A percentile compares a stretch with the other conserved stretches of the same genome.
phyloP scores from a whole-genome alignment of 2,888 invertebrate species.

The Epinotia brunnichana region DNA sequence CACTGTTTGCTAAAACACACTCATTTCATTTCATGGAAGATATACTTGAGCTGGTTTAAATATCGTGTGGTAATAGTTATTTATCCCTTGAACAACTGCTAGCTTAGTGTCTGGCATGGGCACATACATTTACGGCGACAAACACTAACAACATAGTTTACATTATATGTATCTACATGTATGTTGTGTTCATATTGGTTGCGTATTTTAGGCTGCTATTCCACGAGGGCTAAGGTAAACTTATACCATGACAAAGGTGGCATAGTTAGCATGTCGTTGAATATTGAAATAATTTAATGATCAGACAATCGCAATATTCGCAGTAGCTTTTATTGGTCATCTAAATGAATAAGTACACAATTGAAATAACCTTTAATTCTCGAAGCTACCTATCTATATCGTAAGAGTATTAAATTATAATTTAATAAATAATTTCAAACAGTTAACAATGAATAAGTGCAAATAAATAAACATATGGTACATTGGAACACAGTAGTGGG shows the following conservation, averaged over 20 bases:
- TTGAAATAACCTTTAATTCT: neutral
- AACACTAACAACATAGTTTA: no score
- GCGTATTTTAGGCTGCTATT: no score
- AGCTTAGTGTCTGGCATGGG: no score
- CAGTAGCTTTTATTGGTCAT: neutral
- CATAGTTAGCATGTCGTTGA: neutral
- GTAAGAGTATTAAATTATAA: neutral
- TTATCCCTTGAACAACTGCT: neutral
- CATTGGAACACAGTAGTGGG: neutral
- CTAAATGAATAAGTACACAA: neutral
- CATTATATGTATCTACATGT: no score
- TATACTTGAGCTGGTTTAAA: neutral
- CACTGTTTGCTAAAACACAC: neutral
- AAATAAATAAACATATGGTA: neutral
- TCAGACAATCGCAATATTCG: neutral
- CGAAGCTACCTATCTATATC: neutral
- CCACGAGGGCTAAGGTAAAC: no score
- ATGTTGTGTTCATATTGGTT: no score
- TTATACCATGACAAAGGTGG: no score
- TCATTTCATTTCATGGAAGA: neutral
- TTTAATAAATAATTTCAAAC: neutral
- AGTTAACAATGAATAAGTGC: neutral
- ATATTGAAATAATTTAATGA: neutral
- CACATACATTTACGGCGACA: no score
- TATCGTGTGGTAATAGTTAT: neutral